Percentiles rank a stretch among this genome's conserved stretches.
Evolutionary conservation across 1,140 invertebrate species (phyloP).

Genomic region (Drosophila bifasciata): DNA sequence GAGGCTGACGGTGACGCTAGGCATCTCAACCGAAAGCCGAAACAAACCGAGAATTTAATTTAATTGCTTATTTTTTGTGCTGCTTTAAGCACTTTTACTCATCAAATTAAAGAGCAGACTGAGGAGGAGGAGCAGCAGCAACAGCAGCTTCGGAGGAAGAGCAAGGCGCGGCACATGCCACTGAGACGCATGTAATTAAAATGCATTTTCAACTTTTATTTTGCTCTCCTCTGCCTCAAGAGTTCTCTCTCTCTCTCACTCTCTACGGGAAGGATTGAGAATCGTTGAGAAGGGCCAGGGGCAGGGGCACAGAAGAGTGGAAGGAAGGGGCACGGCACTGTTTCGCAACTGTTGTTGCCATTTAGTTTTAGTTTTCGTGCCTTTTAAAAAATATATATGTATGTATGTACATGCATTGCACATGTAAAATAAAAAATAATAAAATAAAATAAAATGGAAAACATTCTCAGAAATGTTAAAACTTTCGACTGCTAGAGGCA

Average conservation of each 20-base stretch:
- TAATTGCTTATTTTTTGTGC: conserved; percentile 58
- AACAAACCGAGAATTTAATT: conserved; percentile 37
- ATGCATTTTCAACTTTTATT: conserved; percentile 72
- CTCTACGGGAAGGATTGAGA: conserved; percentile 1
- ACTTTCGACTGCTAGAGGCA: conserved; percentile 1
- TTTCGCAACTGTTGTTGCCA: conserved; percentile 68
- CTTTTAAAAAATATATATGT: conserved; percentile 46
- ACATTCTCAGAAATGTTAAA: conserved; percentile 23
- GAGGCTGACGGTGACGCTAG: conserved; percentile 11
- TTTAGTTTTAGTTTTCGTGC: conserved; percentile 60
- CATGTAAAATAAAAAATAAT: conserved; percentile 1
- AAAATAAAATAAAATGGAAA: conserved; percentile 36
- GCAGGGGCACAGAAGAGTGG: conserved; percentile 1
- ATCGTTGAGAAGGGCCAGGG: neutral
- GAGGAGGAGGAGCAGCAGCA: neutral
- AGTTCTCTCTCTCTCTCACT: conserved; percentile 12
- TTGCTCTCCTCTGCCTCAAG: conserved; percentile 51
- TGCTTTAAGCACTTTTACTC: conserved; percentile 46
- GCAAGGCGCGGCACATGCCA: conserved; percentile 8
- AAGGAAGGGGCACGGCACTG: conserved; percentile 20
- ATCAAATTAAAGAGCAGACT: conserved; percentile 59
- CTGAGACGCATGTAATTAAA: conserved; percentile 72
- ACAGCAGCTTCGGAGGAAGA: no score
- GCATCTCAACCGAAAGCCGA: conserved; percentile 5
- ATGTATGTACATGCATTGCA: conserved; percentile 3